phyloP scores from a whole-genome alignment of 1,140 invertebrate genomes.

The Chironomus striatipennis region DNA sequence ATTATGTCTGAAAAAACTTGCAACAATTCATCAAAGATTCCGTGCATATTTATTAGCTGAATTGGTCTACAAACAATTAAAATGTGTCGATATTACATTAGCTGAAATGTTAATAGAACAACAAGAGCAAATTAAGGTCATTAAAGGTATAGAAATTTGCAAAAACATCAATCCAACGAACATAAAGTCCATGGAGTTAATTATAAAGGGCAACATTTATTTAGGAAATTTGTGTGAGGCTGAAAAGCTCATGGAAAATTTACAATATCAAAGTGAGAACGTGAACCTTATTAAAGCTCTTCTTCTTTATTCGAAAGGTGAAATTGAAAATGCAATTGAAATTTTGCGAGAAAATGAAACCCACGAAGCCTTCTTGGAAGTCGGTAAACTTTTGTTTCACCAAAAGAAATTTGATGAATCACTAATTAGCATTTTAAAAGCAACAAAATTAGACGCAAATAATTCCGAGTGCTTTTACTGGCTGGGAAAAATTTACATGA shows the following conservation, averaged over 20 bases:
- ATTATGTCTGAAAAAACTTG: conserved; percentile 31
- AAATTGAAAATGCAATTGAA: conserved; percentile 46
- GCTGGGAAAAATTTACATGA: conserved; percentile 65
- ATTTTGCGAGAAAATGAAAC: conserved; percentile 41
- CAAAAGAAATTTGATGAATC: conserved; percentile 51
- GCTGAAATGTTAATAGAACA: conserved; percentile 25
- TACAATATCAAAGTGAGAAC: neutral
- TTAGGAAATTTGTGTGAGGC: neutral
- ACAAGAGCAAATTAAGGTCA: conserved; percentile 28
- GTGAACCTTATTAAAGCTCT: neutral
- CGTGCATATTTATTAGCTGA: conserved; percentile 37
- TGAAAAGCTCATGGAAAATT: neutral
- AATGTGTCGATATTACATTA: conserved; percentile 34
- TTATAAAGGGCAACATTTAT: neutral
- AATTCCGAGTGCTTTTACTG: conserved; percentile 64
- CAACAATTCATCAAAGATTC: conserved; percentile 33
- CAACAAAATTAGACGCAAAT: conserved; percentile 62
- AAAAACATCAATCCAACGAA: conserved; percentile 33
- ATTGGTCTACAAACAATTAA: conserved; percentile 29
- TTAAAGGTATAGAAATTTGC: conserved; percentile 33
- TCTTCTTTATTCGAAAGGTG: conserved; percentile 28
- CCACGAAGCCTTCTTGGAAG: conserved; percentile 45
- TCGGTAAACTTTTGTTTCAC: conserved; percentile 59
- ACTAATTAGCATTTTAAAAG: conserved; percentile 57
- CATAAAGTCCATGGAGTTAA: conserved; percentile 33